These are phyloP conservation scores for Kradibia gibbosae DNA, from an alignment of 1,140 invertebrate genomes.

Conservation along the genomic window DNA sequence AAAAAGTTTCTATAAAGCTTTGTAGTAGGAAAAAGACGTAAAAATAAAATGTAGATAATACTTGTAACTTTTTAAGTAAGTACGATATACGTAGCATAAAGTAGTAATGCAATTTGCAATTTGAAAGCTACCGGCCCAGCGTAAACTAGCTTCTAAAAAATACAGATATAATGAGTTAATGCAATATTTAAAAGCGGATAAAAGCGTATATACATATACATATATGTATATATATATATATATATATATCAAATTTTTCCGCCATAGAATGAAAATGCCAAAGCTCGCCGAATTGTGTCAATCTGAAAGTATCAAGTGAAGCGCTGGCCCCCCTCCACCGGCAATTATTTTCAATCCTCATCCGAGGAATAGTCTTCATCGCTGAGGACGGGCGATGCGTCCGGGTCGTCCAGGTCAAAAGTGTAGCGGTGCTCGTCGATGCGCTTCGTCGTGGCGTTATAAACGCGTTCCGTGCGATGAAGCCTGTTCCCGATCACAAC, in stretches of 20 bases:
- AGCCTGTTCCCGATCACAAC: slow-evolving; percentile 48
- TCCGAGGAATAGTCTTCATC: neutral
- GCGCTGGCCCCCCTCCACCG: too few species aligned
- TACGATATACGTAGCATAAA: too few species aligned
- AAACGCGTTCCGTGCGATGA: slow-evolving; percentile 51
- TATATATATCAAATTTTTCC: neutral
- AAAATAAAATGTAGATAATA: too few species aligned
- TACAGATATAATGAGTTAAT: too few species aligned
- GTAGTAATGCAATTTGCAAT: neutral
- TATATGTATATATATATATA: too few species aligned
- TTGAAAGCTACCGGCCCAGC: neutral
- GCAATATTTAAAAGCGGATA: too few species aligned
- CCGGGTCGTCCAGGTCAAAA: slow-evolving; percentile 52
- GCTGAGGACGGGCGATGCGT: slow-evolving; percentile 51
- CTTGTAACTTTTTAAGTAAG: too few species aligned
- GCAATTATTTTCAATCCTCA: too few species aligned
- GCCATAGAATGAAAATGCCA: neutral
- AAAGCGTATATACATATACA: too few species aligned
- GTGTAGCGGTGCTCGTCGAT: slow-evolving; percentile 48
- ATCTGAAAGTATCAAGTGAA: slow-evolving; percentile 2
- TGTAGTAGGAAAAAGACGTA: too few species aligned
- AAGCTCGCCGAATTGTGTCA: neutral
- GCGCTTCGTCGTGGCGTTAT: slow-evolving; percentile 40
- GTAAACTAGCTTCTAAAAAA: too few species aligned
- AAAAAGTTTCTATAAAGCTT: too few species aligned